Evolutionary conservation across 2,113 vertebrate genomes (phyloP), one percentile per base, ranked within the genome.

Genomic region (Tonatia bakeri): DNA sequence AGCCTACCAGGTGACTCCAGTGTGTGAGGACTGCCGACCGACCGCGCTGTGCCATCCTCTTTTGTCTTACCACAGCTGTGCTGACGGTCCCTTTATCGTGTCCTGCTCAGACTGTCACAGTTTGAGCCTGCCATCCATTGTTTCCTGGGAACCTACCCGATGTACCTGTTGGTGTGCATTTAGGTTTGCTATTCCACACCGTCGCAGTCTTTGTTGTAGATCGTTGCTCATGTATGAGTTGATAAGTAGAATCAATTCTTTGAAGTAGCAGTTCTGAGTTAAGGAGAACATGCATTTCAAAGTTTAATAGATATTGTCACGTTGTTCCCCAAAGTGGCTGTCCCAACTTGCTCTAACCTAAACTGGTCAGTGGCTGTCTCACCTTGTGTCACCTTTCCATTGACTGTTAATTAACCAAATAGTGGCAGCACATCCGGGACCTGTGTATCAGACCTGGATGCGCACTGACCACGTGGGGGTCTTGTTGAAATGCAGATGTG

Each of bases 251-350:
- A 26, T 36, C 40, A 56, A 38, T 73, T 77, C 70, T 90, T 79
- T 31, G 5, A 79, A 59, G 31, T 59, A 83, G 69, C 75, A 56
- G 89, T 89, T 75, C 85, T 90, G 26, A 43, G 36, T 61, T 45
- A 94, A 85, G 28, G 16, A 72, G 84, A 47, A 31, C 12, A 28
- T 77, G 33, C 20, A 54, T 94, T 75, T 94, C 12, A 70, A 54
- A 40, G 70, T 89, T 45, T 7, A 7, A 33, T 50, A 59, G 15
- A 14, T 70, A 72, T n/a, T 87, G 50, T 28, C 36, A 38, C 15
- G 47, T 56, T 38, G 43, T 69, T 47, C 43, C 36, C 9, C 56
- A 13, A 5, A 61, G 33, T 22, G 20, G 10, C 36, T 16, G n/a
- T 64, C 47, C 26, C 36, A 61, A 3, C 73, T 89, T 59, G 2